Conservation (phyloP, 2,113 vertebrate genomes). For the Tichodroma muraria region DNA sequence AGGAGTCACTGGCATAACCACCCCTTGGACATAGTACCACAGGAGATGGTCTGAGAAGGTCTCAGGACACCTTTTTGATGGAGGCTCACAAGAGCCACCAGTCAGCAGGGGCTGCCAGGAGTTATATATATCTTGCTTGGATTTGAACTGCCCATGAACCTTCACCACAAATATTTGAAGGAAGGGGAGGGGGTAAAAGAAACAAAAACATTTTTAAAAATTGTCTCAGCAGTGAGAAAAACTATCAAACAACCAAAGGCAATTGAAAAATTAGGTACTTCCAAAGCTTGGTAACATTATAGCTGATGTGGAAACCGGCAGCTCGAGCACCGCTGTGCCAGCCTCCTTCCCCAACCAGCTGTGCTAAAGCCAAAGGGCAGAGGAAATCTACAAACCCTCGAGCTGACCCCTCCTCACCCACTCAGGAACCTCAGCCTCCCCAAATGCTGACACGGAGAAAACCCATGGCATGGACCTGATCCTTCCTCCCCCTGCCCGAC, state of each 20-base stretch:
- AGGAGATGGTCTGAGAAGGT: neutral
- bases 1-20: neutral
- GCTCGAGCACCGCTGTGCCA: neutral
- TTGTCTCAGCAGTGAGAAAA: neutral
- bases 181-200: neutral
- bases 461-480: neutral
- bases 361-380: neutral
- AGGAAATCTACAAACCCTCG: neutral
- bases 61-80: neutral
- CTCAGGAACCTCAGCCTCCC: neutral
- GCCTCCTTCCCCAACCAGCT: neutral
- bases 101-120: neutral
- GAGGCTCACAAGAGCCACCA: neutral
- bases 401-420: neutral
- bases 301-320: neutral
- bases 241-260: neutral
- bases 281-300: neutral
- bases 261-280: neutral
- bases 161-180: neutral
- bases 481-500: neutral
- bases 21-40: neutral
- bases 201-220: neutral
- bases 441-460: neutral
- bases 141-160: neutral
- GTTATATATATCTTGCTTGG: neutral